These are phyloP conservation scores for Rhinogobio ventralis DNA, from an alignment of 2,797 vertebrate genomes.

Conservation along the genomic window DNA sequence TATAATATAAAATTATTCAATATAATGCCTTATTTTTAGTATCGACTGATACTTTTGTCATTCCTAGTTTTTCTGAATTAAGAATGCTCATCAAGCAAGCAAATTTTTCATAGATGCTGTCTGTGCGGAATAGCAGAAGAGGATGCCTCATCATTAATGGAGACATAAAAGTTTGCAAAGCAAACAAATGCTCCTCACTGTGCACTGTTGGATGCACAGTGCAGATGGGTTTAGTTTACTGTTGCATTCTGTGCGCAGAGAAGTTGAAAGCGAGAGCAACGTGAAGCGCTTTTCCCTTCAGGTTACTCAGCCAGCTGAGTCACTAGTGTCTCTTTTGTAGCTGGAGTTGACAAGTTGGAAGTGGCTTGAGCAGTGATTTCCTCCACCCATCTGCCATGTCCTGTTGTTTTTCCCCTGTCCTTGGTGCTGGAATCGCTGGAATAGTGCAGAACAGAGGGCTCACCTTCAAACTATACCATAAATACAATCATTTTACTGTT, in stretches of 20 bases:
- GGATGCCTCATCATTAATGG: slow-evolving; percentile 4
- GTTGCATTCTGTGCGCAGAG: not conserved
- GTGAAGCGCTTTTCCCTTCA: slow-evolving; percentile 31
- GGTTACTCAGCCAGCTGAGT: slow-evolving; percentile 34
- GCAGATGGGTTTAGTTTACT: not conserved
- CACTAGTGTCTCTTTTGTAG: slow-evolving; percentile 47
- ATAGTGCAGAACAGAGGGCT: slow-evolving; percentile 31
- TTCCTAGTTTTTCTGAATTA: not conserved
- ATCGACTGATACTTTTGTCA: not conserved
- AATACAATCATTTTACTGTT: slow-evolving; percentile 28
- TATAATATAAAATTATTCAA: too few species aligned
- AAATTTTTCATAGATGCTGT: slow-evolving; percentile 8
- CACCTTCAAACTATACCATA: slow-evolving; percentile 27
- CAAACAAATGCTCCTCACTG: slow-evolving; percentile 20
- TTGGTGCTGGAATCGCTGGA: slow-evolving; percentile 32
- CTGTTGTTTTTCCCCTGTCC: slow-evolving; percentile 38
- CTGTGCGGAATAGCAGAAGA: not conserved
- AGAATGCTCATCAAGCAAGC: not conserved
- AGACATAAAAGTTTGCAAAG: slow-evolving; percentile 31
- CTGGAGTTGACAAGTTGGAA: slow-evolving; percentile 44
- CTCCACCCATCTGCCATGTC: slow-evolving; percentile 51
- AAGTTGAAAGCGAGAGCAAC: slow-evolving; percentile 43
- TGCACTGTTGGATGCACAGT: not conserved
- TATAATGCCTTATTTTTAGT: not conserved
- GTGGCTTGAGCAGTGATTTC: slow-evolving; percentile 45